Evolutionary conservation across 2,888 invertebrate genomes (phyloP), one percentile per base, ranked within the genome.

Genomic region (Deilephila elpenor): DNA sequence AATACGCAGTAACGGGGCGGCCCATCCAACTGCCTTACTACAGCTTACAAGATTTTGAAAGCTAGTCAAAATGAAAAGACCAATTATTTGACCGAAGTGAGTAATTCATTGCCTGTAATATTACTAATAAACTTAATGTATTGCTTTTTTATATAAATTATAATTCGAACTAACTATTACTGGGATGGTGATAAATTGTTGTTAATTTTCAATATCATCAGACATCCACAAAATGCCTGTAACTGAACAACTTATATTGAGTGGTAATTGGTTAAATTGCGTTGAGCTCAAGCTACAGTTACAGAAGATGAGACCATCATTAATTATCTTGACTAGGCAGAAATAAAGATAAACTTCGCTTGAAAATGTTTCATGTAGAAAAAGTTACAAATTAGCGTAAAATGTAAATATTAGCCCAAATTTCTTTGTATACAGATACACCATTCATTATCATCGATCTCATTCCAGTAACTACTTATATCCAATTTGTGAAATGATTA

Each of bases 311-410:
- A 59, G 53, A 71, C 51, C 71, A 59, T 59, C 34, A 71, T 71
- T 71, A 59, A 71, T 71, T 71, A 59, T 71, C 53, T 71, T 71
- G 71, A 71, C 59, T 71, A 71, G 71, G 71, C 71, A 71, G 34
- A 71, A 56, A 71, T 71, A 59, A 59, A 71, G 71, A 32, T 56
- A 59, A 59, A 71, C 59, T 67, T 67, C 51, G 44, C 67, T 25
- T 25, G 44, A 67, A 67, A 67, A 67, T 67, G 44, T 67, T 44
- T 44, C 44, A 67, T 67, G 67, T 51, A 67, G 44, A 67, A 67
- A 67, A 67, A 67, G 51, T 67, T 17, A 51, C 67, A 51, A 67
- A 67, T 67, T 67, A 67, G 44, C 67, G 67, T 17, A 67, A 67
- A 67, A 67, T 67, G 67, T 67, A 51, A 67, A 67, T 67, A 67